Base-by-base conservation (phyloP, 2,797 vertebrate genomes). In the Labroides dimidiatus region DNA sequence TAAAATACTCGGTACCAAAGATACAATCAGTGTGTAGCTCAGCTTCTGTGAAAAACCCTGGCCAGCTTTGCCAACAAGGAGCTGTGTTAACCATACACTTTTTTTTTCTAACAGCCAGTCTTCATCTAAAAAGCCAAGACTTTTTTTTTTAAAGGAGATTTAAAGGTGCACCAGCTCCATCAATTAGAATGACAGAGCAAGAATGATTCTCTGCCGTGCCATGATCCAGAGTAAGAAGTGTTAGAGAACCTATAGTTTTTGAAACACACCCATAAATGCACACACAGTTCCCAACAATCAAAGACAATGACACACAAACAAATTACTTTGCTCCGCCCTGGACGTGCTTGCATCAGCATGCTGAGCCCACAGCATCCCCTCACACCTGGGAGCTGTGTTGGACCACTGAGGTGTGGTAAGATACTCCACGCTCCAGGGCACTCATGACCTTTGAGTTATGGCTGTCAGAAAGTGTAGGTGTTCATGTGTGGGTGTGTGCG, bases 381-480 rank as follows among this genome's bases (percentile, higher is more conserved):
- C 84, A 84, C 89, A 92, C 91, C 90, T 90, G 89, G 90, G 90
- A 91, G 77, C 69, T 78, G 86, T 82, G 84, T 82, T 77, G 82
- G 89, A 87, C 88, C 86, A 87, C 84, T 89, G 88, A 90, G 87
- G 87, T 92, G 90, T 91, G 87, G 77, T 86, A 84, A 87, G 90
- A 89, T 90, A 87, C 89, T 82, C 82, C 84, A 87, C 72, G 87
- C 90, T 89, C 74, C 87, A 85, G 89, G 89, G 89, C 84, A 0
- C 65, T 67, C 44, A 7, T 91, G 91, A 92, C 91, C 91, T 92
- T 92, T 91, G 87, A 87, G 86, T 89, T 84, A 81, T 70, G 86
- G 87, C 79, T 80, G 9, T 84, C 77, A 80, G 70, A 84, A 84
- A 80, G 64, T 60, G 24, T 54, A 15, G 56, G 27, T 62, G 23